Evolutionary conservation across 2,113 vertebrate genomes (phyloP).

Genomic region (Murina feae): DNA sequence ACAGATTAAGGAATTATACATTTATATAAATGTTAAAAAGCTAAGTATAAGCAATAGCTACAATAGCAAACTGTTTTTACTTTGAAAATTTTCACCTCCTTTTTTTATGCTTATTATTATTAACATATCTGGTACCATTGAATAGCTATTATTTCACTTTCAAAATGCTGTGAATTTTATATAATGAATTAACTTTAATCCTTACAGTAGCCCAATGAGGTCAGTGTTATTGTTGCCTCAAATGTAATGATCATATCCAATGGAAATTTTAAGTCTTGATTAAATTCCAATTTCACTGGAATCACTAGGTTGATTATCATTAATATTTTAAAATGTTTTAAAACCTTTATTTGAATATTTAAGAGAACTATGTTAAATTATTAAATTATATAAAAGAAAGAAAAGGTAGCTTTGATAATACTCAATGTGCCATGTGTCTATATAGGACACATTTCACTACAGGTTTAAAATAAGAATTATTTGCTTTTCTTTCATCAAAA

Average conservation of each 20-base stretch:
- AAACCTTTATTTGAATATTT: neutral
- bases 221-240: neutral
- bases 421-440: neutral
- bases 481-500: neutral
- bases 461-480: neutral
- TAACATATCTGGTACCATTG: neutral
- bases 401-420: neutral
- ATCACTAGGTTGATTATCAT: neutral
- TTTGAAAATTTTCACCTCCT: neutral
- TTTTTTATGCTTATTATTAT: neutral
- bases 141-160: neutral
- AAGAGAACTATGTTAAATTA: neutral
- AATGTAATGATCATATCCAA: neutral
- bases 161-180: neutral
- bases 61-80: neutral
- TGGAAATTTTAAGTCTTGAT: neutral
- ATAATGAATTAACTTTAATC: neutral
- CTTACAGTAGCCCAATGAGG: neutral
- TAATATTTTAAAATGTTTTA: neutral
- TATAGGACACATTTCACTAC: neutral
- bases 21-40: slow-evolving; percentile 65
- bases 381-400: neutral
- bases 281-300: neutral
- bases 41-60: neutral
- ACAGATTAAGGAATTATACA: slow-evolving; percentile 75